Evolutionary conservation across 2,888 invertebrate species (phyloP), one percentile per base, ranked within the genome.

Genomic region (Philereme vetulata): DNA sequence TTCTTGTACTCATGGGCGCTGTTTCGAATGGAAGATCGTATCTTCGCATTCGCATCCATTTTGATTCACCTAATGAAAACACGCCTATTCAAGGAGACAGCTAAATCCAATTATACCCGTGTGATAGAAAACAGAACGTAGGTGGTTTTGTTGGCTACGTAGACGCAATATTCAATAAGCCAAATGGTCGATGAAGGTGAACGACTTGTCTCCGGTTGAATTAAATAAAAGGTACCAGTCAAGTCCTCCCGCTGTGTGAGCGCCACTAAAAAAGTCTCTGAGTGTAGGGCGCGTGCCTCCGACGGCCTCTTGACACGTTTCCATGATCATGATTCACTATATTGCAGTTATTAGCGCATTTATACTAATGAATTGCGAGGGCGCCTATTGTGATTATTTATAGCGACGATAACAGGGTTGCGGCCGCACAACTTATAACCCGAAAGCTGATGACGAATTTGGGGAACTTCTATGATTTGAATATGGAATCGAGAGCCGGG

Each of bases 241-340:
- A 47, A 48, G 47, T 9, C 43, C 63, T 51, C 60, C 58, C 51
- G 32, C 55, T 47, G 56, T 50, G 43, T 50, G 60, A 62, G 53
- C 53, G 34, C 45, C 38, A 33, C 67, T 59, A 70, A 72, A 70
- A 67, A 70, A 68, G 52, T 56, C 55, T 59, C 59, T 46, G 65
- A 64, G 67, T 65, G 60, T 56, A 58, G 70, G 65, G 72, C 71
- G 73, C 71, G 73, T 80, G 78, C 73, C 69, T 65, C 66, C 72
- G 80, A 75, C 80, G 71, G 67, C 67, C 81, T 72, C 84, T 85
- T 85, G 84, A 86, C 84, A 86, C 76, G 69, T 72, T 84, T 83
- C 72, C 81, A 78, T 84, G 82, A 84, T 86, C 74, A 81, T 79
- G 76, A 84, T 80, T 82, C 76, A 80, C 76, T 79, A 75, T 70